These are phyloP conservation scores for Urocynchramus pylzowi DNA, from an alignment of 2,113 vertebrate genomes.

Conservation along the genomic window DNA sequence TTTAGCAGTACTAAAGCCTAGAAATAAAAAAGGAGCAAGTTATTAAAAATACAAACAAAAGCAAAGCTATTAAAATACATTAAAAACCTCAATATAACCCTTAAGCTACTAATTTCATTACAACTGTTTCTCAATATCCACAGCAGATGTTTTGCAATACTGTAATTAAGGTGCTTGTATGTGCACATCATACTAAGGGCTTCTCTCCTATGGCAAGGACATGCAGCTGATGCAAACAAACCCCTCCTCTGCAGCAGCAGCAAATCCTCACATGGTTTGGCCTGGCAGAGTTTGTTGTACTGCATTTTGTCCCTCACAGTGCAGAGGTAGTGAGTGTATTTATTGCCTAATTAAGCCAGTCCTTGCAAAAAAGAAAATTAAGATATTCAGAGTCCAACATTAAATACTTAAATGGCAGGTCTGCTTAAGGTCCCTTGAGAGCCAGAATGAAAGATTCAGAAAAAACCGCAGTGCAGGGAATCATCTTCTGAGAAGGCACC, in stretches of 20 bases:
- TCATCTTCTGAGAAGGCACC: neutral
- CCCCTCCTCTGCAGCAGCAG: neutral
- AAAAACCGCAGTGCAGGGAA: neutral
- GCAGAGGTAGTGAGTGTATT: neutral
- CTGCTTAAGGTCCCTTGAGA: neutral
- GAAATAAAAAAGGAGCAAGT: neutral
- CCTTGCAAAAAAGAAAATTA: neutral
- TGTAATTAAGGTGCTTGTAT: neutral
- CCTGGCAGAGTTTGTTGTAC: neutral
- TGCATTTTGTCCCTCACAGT: neutral
- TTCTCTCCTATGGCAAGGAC: neutral
- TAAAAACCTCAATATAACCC: neutral
- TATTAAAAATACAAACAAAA: neutral
- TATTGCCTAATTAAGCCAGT: neutral
- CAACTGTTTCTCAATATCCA: neutral
- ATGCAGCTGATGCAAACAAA: neutral
- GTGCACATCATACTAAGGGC: neutral
- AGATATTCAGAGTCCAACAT: neutral
- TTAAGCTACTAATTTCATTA: slow-evolving; percentile 20
- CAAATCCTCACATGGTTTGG: neutral
- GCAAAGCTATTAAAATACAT: neutral
- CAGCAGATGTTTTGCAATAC: slow-evolving; percentile 5
- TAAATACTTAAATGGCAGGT: neutral
- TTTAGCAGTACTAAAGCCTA: slow-evolving; percentile 96
- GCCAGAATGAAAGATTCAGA: neutral